A percentile compares a stretch with the other conserved stretches of the same genome.
Evolutionary conservation across 2,113 vertebrate species (phyloP).

Genomic region (Zapornia atra): DNA sequence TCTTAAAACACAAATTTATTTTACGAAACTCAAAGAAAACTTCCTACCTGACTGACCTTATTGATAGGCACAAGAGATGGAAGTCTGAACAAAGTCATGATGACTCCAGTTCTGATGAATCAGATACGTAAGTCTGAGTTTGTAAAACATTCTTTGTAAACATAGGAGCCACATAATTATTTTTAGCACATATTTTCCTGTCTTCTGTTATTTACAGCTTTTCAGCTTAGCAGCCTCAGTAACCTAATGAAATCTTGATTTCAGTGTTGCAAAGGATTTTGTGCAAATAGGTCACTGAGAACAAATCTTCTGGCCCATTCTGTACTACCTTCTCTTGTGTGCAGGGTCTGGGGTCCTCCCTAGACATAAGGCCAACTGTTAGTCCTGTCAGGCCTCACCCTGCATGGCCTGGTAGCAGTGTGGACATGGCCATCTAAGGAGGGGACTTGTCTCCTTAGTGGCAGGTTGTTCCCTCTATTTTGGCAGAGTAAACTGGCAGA

Average conservation of each 20-base stretch:
- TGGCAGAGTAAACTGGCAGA: background rate
- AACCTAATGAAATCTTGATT: background rate
- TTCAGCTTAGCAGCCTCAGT: background rate
- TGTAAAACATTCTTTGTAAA: background rate
- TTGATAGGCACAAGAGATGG: slow-evolving; percentile 95
- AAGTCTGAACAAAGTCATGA: slow-evolving; percentile 89
- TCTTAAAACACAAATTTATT: slow-evolving; percentile 96
- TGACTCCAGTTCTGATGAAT: slow-evolving; percentile 90
- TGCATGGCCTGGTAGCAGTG: background rate
- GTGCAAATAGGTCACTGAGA: background rate
- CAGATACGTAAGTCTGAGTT: slow-evolving; percentile 84
- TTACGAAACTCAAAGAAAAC: slow-evolving; percentile 92
- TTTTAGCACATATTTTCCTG: background rate
- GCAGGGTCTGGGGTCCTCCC: background rate
- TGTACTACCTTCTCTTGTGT: background rate
- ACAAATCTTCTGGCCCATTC: background rate
- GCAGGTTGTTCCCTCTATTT: background rate
- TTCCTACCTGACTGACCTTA: slow-evolving; percentile 92
- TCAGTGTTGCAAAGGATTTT: background rate
- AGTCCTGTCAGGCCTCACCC: background rate
- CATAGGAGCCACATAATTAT: background rate
- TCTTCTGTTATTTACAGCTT: background rate
- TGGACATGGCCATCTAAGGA: background rate
- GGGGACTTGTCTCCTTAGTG: background rate
- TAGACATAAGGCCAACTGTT: background rate